Conservation (phyloP, 2,113 vertebrate genomes). For the Pavo muticus region DNA sequence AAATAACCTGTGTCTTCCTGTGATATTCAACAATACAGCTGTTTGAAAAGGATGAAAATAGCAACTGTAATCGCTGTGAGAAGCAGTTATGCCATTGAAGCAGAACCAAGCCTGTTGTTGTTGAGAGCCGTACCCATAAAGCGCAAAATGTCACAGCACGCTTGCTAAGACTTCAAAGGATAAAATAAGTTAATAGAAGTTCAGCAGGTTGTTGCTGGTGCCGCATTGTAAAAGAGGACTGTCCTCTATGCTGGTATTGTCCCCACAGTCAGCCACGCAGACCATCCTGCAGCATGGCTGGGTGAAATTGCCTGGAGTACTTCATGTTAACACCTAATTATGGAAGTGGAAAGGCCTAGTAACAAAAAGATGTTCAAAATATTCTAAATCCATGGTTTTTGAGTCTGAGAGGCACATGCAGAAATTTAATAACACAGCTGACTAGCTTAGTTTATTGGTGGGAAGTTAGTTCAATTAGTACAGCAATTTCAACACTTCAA, state of each 20-base stretch:
- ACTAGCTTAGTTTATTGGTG: neutral
- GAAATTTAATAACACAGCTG: neutral
- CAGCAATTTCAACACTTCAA: neutral
- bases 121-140: neutral
- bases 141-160: neutral
- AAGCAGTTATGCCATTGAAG: constrained; percentile 16
- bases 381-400: neutral
- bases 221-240: neutral
- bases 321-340: neutral
- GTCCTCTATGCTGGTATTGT: neutral
- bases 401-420: neutral
- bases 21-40: constrained; percentile 39
- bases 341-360: neutral
- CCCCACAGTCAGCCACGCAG: neutral
- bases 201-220: neutral
- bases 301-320: neutral
- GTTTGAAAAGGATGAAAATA: constrained; percentile 28
- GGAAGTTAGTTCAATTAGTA: neutral
- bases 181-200: neutral
- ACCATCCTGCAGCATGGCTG: neutral
- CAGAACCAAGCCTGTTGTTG: constrained; percentile 9
- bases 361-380: neutral
- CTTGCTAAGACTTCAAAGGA: constrained; percentile 27
- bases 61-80: constrained; percentile 25
- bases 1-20: constrained; percentile 27